Percentiles rank a stretch among this genome's conserved stretches.
These are phyloP conservation scores for Eidolon dupreanum DNA, from an alignment of 2,797 vertebrate species.

Conservation along the genomic window DNA sequence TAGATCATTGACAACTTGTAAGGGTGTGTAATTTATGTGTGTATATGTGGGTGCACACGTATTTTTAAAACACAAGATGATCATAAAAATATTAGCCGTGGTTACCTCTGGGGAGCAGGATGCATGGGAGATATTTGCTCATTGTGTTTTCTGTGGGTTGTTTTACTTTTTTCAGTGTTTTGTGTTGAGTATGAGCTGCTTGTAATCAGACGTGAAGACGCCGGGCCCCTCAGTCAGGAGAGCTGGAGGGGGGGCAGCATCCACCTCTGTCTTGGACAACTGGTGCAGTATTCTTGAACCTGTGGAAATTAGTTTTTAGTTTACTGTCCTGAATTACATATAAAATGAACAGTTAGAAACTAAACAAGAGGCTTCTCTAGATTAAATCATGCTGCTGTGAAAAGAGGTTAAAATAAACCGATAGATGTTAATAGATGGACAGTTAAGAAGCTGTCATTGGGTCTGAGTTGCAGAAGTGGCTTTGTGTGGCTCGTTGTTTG, in stretches of 20 bases:
- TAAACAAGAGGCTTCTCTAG: not conserved
- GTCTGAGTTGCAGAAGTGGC: not conserved
- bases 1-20: not conserved
- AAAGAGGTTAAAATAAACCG: too few relatives aligned
- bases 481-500: fast-evolving
- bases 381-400: not conserved
- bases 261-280: not conserved
- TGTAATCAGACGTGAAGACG: not conserved
- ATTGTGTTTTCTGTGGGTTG: not conserved
- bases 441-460: fast-evolving
- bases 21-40: not conserved
- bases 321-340: not conserved
- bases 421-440: fast-evolving
- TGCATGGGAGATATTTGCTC: not conserved
- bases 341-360: not conserved
- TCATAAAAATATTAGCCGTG: not conserved
- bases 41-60: not conserved
- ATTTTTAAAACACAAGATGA: not conserved
- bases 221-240: fast-evolving
- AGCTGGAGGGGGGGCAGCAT: fast-evolving
- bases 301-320: not conserved
- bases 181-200: not conserved
- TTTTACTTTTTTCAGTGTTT: not conserved
- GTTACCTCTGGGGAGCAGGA: not conserved
- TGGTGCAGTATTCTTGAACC: not conserved